phyloP scores from a whole-genome alignment of 2,888 invertebrate genomes.

The Caenorhabditis sulstoni region DNA sequence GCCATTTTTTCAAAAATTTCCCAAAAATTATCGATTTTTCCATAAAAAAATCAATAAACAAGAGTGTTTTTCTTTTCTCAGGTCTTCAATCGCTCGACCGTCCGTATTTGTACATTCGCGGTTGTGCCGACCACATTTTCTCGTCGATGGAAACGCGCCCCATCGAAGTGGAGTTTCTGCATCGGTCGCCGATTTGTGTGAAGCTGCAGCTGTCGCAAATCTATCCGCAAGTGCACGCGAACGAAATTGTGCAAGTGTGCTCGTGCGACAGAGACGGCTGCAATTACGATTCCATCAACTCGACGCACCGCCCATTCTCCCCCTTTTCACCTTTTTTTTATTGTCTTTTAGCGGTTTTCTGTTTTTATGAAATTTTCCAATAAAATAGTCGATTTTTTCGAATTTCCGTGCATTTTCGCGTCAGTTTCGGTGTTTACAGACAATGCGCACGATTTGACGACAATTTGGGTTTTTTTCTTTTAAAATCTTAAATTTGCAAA shows the following conservation, averaged over 20 bases:
- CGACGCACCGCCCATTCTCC: not conserved
- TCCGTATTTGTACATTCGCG: conserved; percentile 68
- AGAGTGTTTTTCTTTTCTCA: conserved; percentile 5
- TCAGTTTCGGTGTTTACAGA: too few species aligned
- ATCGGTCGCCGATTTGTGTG: conserved; percentile 66
- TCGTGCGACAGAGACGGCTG: conserved; percentile 69
- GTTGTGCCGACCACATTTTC: conserved; percentile 70
- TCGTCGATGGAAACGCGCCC: conserved; percentile 50
- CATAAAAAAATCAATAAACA: not conserved
- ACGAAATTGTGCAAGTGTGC: conserved; percentile 69
- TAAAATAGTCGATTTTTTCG: too few species aligned
- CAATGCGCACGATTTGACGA: too few species aligned
- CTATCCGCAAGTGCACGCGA: conserved; percentile 68
- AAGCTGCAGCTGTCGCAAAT: conserved; percentile 67
- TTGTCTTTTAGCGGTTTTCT: not conserved
- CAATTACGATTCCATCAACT: conserved; percentile 57
- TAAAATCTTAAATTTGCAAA: too few species aligned
- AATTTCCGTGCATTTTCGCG: too few species aligned
- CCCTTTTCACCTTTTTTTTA: not conserved
- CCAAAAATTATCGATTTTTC: not conserved
- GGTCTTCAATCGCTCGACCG: conserved; percentile 65
- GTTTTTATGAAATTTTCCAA: too few species aligned
- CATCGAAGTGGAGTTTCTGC: conserved; percentile 66
- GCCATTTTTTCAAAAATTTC: too few species aligned
- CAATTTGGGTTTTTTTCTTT: too few species aligned